Conservation (phyloP, 2,797 vertebrate species). For the Enteromius trimaculatus region DNA sequence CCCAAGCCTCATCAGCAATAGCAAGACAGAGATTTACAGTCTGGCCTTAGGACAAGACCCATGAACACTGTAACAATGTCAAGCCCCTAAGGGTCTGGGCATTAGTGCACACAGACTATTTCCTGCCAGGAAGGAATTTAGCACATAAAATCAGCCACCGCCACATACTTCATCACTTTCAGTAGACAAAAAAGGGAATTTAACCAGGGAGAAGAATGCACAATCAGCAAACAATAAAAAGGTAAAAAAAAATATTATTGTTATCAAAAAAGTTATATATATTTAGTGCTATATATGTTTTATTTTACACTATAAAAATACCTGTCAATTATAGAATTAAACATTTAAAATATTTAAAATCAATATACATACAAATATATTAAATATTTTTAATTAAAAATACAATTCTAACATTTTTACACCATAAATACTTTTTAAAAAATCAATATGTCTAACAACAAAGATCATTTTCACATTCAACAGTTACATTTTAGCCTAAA, state of each 20-base stretch:
- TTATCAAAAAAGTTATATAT: not conserved
- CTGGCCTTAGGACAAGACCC: constrained; percentile 55
- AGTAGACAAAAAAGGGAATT: constrained; percentile 58
- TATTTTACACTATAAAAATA: constrained; percentile 5
- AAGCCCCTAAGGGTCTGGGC: constrained; percentile 61
- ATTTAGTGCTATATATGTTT: too few species aligned
- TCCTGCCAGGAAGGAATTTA: constrained; percentile 79
- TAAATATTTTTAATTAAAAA: not conserved
- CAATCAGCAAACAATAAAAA: constrained; percentile 15
- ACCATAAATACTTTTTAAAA: constrained; percentile 20
- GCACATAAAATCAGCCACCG: constrained; percentile 65
- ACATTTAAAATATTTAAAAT: not conserved
- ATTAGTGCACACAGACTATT: constrained; percentile 66
- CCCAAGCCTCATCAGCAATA: constrained; percentile 62
- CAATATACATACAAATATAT: not conserved
- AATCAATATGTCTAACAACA: constrained; percentile 33
- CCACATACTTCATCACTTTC: constrained; percentile 66
- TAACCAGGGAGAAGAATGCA: constrained; percentile 31
- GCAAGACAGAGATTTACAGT: constrained; percentile 55
- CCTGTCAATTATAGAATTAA: not conserved
- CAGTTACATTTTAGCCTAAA: not conserved
- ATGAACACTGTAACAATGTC: constrained; percentile 69
- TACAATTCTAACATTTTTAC: not conserved
- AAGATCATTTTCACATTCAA: not conserved
- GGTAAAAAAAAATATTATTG: not conserved